Evolutionary conservation across 2,113 vertebrate species (phyloP), one percentile per base, ranked within the genome.

Genomic region (Dicentrarchus labrax): DNA sequence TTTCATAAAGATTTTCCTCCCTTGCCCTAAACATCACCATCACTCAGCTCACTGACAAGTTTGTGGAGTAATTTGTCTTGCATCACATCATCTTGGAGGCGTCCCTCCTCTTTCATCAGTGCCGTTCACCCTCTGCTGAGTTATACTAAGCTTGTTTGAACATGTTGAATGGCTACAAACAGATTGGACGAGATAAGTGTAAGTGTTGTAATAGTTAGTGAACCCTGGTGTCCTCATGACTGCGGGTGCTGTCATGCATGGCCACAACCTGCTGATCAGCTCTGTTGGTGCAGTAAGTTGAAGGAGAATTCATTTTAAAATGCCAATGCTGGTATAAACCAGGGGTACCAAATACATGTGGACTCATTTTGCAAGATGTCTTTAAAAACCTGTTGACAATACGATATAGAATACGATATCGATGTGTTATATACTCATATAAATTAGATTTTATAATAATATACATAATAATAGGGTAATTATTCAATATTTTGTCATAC

Each of bases 11-110:
- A 24, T n/a, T 74, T 21, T 68, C 82, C 38, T 54, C 19, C 48
- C 38, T 41, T 1, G 16, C 45, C 65, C 57, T 22, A 2, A 73
- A 68, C 64, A 39, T 61, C 11, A 39, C 2, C 13, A n/a, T 62
- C 53, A 57, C 57, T 72, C 70, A 64, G 16, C 66, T 50, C 36
- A 1, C 15, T 62, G 48, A 68, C 65, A 68, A 59, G 61, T 62
- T 65, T 66, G 56, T 57, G 41, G 15, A 53, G 64, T 75, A 57
- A 72, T 83, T 83, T 71, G 38, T 82, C 66, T 74, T 45, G 54
- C 21, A 13, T 72, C 56, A 78, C 74, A 39, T 86, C 60, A 67
- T 83, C 65, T 62, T 6, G 1, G 24, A 68, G n/a, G 54, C 1
- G n/a, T 67, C 45, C 7, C 43, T n/a, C 8, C 24, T 50, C 69